Conservation (phyloP, 2,888 invertebrate genomes). For the Hirudinaria manillensis region DNA sequence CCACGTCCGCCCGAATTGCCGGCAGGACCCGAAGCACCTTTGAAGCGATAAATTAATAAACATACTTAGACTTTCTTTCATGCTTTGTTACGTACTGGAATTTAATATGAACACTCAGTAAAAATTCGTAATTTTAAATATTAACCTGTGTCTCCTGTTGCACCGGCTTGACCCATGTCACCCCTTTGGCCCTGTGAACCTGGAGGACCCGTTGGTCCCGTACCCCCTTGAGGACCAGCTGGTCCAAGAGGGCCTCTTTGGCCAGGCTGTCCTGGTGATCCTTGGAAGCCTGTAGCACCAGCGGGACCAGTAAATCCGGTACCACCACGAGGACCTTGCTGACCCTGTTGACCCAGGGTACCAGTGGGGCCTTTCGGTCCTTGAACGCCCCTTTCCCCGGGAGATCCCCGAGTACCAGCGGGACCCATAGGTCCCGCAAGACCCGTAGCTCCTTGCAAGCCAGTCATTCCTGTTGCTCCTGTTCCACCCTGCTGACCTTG, state of each 20-base stretch:
- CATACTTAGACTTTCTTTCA: too few species aligned
- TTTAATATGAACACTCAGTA: too few species aligned
- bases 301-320: slow-evolving; percentile 37
- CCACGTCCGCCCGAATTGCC: slow-evolving; percentile 33
- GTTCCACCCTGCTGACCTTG: slow-evolving; percentile 33
- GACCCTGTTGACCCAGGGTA: slow-evolving; percentile 39
- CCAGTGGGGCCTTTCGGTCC: slow-evolving; percentile 37
- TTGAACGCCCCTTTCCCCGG: background rate
- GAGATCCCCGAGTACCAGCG: slow-evolving; percentile 22
- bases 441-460: slow-evolving; percentile 32
- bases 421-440: slow-evolving; percentile 28
- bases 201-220: slow-evolving; percentile 29
- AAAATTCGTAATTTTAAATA: background rate
- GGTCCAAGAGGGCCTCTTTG: slow-evolving; percentile 30
- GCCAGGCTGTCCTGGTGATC: slow-evolving; percentile 30
- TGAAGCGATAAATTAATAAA: background rate
- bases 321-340: slow-evolving; percentile 58
- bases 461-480: slow-evolving; percentile 33
- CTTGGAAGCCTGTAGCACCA: slow-evolving; percentile 33
- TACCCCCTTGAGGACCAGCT: slow-evolving; percentile 41
- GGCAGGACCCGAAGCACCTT: slow-evolving; percentile 28
- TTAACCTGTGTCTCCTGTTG: slow-evolving; percentile 33
- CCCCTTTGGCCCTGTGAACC: slow-evolving; percentile 32
- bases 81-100: too few species aligned
- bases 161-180: slow-evolving; percentile 34